phyloP scores from a whole-genome alignment of 1,140 invertebrate genomes.

The Eriosoma lanigerum region DNA sequence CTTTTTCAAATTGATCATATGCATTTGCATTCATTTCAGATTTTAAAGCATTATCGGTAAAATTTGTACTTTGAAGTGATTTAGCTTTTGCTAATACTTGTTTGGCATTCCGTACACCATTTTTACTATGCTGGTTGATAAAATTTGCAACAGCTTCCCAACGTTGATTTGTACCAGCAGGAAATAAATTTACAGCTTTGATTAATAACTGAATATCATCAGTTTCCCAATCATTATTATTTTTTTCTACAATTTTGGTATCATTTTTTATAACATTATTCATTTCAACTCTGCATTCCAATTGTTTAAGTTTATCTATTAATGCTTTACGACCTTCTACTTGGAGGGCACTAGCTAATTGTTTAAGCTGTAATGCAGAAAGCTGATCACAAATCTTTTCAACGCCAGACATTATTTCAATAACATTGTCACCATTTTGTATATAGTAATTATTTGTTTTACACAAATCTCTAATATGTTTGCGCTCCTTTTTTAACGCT shows the following conservation, averaged over 20 bases:
- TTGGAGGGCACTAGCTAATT: slow-evolving; percentile 73
- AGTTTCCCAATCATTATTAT: slow-evolving; percentile 61
- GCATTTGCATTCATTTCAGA: slow-evolving; percentile 87
- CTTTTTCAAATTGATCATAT: slow-evolving; percentile 87
- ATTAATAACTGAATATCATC: slow-evolving; percentile 86
- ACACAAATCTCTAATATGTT: slow-evolving; percentile 78
- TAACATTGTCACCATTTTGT: slow-evolving; percentile 69
- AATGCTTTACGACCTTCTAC: slow-evolving; percentile 68
- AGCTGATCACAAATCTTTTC: slow-evolving; percentile 83
- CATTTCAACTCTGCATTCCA: slow-evolving; percentile 52
- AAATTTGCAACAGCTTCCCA: slow-evolving; percentile 97
- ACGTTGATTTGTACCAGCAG: slow-evolving; percentile 89
- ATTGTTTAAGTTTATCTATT: slow-evolving; percentile 57
- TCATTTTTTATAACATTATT: slow-evolving; percentile 63
- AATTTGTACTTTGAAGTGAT: slow-evolving; percentile 87
- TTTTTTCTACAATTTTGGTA: slow-evolving; percentile 74
- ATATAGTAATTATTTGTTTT: slow-evolving; percentile 89
- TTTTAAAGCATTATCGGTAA: slow-evolving; percentile 80
- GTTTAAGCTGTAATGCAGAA: slow-evolving; percentile 64
- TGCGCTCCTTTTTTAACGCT: slow-evolving; percentile 81
- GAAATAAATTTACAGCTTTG: slow-evolving; percentile 95
- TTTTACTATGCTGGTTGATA: slow-evolving; percentile 83
- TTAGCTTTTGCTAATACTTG: slow-evolving; percentile 95
- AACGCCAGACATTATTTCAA: slow-evolving; percentile 83
- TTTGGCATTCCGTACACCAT: slow-evolving; percentile 70